Evolutionary conservation across 2,113 vertebrate genomes (phyloP), one percentile per base, ranked within the genome.

Genomic region (Lamprotornis superbus): DNA sequence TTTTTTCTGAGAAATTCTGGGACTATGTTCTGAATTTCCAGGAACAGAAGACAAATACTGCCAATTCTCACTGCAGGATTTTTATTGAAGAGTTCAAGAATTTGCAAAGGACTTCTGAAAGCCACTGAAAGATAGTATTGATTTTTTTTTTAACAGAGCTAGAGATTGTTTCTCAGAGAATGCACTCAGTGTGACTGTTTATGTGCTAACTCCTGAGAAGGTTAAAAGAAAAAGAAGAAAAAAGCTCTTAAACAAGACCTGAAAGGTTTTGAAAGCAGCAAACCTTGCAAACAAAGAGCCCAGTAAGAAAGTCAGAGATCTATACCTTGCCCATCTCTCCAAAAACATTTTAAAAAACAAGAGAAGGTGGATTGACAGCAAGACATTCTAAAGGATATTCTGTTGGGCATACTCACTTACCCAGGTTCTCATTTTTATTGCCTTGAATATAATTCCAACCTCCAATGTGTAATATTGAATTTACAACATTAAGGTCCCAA

Each of bases 1-100:
- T 98, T 97, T 97, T 97, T 99, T 99, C 99, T 98, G 98, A 98
- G 99, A 99, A 99, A 98, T 98, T 97, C 98, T 98, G 97, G 98
- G 98, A 98, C 98, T 98, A 96, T 97, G 98, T 97, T 98, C 97
- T 89, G 92, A 98, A 98, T 98, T 99, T 99, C 99, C 98, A 99
- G 98, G 98, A 99, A 99, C 96, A 97, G 92, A 96, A 94, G 92
- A 94, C 60, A 94, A 88, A 96, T 71, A 93, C 96, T 98, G 98
- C 98, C 98, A 99, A 98, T 98, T 98, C 97, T 97, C 97, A 97
- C 96, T 97, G 97, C 95, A 44, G 89, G 64, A 95, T 97, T 98
- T 98, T 97, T 98, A 98, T 96, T 94, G 96, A 98, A 98, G 98
- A 98, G 97, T 97, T 83, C 3, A 88, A 96, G 90, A 97, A 95